Evolutionary conservation across 2,797 vertebrate genomes (phyloP), one percentile per base, ranked within the genome.

Genomic region (Heliangelus exortis): DNA sequence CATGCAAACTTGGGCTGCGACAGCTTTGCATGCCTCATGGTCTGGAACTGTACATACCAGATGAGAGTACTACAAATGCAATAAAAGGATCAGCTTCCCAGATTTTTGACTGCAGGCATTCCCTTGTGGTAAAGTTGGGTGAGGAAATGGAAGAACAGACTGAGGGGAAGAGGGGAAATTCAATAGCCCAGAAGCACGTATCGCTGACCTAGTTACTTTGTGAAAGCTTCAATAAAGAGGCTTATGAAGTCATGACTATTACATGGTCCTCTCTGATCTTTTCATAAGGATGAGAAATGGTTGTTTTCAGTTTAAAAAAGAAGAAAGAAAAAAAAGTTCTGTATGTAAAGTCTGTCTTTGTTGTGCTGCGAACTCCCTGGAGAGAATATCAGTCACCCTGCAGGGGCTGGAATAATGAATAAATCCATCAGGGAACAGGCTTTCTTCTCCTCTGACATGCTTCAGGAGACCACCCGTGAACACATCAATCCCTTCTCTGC

Each of bases 321-420:
- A 55, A 81, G 92, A 77, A 90, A 89, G 21, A 21, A 41, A 41
- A 41, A 39, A 41, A 89, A 20, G 62, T 76, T 92, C 77, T 67
- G 85, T 73, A 93, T 92, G 94, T 92, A 95, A 94, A 96, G 83
- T 90, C 63, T 69, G 22, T 76, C 51, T 92, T 95, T 95, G 88
- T 95, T 92, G 67, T 63, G 29, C 83, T 78, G 71, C 76, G 83
- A 94, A 84, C 88, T 95, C 94, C 93, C 91, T 71, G 83, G 83
- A 88, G 93, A 94, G 91, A 91, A 2, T 91, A 94, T 92, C 94
- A 92, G 90, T 92, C 80, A 86, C 91, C 86, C 94, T 84, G 90
- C 91, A 96, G 95, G 95, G 93, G 93, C 90, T 88, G 77, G 67
- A 96, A 95, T 93, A 95, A 94, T 89, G 95, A 95, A 95, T 84